These are phyloP conservation scores for Trissolcus basalis DNA, from an alignment of 1,140 invertebrate species.

Conservation along the genomic window DNA sequence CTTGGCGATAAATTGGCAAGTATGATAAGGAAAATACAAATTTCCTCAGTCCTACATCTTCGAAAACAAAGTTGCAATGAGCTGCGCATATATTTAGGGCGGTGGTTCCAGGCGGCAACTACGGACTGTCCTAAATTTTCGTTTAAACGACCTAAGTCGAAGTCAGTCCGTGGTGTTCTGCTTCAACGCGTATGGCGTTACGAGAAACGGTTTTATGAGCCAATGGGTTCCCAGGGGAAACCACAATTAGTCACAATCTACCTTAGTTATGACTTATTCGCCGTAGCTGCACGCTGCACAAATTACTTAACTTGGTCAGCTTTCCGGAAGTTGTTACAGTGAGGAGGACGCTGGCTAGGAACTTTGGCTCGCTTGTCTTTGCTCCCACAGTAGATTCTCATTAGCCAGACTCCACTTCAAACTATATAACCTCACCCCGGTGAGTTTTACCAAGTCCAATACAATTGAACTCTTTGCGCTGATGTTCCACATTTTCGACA, in stretches of 20 bases:
- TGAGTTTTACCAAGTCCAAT: slow-evolving; percentile 33
- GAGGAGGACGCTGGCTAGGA: slow-evolving; percentile 47
- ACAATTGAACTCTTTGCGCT: slow-evolving; percentile 37
- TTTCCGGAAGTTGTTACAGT: slow-evolving; percentile 67
- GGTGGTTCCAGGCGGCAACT: slow-evolving; percentile 44
- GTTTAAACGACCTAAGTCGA: slow-evolving; percentile 60
- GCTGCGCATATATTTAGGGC: slow-evolving; percentile 39
- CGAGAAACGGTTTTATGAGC: slow-evolving; percentile 59
- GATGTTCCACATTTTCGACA: slow-evolving; percentile 16
- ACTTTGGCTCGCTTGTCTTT: slow-evolving; percentile 64
- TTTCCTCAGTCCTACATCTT: background rate
- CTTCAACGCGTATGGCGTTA: slow-evolving; percentile 51
- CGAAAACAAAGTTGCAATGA: slow-evolving; percentile 13
- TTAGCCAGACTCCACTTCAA: slow-evolving; percentile 60
- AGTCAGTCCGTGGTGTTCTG: slow-evolving; percentile 51
- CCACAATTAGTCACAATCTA: slow-evolving; percentile 75
- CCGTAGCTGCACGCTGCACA: slow-evolving; percentile 66
- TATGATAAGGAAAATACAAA: background rate
- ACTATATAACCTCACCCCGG: slow-evolving; percentile 18
- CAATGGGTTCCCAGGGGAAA: slow-evolving; percentile 63
- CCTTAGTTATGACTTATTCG: slow-evolving; percentile 76
- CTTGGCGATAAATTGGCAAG: too few relatives aligned
- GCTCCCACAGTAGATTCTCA: slow-evolving; percentile 67
- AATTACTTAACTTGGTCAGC: slow-evolving; percentile 75
- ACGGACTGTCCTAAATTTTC: slow-evolving; percentile 64